Conservation (phyloP, 2,113 vertebrate species). For the Tichodroma muraria region DNA sequence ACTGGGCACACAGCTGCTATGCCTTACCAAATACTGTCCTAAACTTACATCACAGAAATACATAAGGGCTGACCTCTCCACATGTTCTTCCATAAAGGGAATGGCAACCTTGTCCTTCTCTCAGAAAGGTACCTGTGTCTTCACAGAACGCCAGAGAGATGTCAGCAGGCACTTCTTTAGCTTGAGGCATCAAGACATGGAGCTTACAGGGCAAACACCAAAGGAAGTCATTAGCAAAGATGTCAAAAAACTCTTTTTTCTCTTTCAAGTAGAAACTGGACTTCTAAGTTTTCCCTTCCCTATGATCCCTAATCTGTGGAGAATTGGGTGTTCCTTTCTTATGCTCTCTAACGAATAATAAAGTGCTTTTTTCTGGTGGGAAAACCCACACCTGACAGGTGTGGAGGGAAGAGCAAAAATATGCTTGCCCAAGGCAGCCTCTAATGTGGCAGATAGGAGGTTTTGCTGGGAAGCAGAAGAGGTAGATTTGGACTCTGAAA, state of each 20-base stretch:
- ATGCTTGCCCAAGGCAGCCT: neutral
- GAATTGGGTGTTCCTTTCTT: neutral
- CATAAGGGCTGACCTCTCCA: neutral
- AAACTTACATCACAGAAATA: neutral
- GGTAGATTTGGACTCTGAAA: neutral
- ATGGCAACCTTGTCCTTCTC: neutral
- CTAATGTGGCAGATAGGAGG: neutral
- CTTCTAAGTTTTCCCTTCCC: neutral
- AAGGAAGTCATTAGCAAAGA: neutral
- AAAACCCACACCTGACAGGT: neutral
- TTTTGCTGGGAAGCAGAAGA: neutral
- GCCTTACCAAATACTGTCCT: neutral
- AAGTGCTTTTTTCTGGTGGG: neutral
- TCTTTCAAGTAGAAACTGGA: neutral
- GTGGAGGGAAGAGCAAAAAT: neutral
- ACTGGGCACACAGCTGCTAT: neutral
- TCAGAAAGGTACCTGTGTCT: neutral
- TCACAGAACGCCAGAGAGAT: neutral
- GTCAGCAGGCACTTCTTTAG: neutral
- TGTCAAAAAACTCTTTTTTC: neutral
- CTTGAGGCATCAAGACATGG: neutral
- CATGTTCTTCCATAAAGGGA: neutral
- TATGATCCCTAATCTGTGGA: neutral
- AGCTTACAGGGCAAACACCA: neutral
- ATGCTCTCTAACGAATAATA: neutral